A percentile compares a stretch with the other conserved stretches of the same genome.
These are phyloP conservation scores for Drosophila tani DNA, from an alignment of 1,140 invertebrate species.

Conservation along the genomic window DNA sequence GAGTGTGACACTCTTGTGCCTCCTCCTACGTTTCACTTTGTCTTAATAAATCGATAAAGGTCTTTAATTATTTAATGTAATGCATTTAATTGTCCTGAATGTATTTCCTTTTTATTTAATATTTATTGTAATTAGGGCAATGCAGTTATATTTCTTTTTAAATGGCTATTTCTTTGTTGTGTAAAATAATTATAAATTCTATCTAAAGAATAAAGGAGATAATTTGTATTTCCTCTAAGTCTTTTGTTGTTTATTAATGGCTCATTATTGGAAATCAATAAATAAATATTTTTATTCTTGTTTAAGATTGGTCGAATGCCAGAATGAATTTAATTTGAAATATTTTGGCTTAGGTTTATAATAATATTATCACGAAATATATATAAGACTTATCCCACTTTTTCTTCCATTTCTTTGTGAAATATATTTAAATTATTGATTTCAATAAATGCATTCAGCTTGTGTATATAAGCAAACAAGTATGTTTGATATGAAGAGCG, in stretches of 20 bases:
- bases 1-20: neutral
- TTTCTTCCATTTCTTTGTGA: neutral
- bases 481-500: conserved; percentile 7
- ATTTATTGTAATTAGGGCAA: no score
- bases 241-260: neutral
- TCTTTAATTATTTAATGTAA: no score
- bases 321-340: neutral
- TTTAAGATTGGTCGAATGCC: neutral
- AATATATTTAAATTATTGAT: conserved; percentile 2
- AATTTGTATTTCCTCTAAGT: neutral
- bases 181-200: neutral
- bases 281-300: neutral
- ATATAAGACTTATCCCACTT: neutral
- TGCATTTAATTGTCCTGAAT: no score
- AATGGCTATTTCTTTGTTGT: no score
- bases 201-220: neutral
- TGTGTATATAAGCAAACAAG: conserved; percentile 10
- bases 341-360: neutral
- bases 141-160: no score
- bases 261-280: neutral
- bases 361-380: neutral
- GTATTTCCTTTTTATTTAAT: no score
- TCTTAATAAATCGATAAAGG: conserved; percentile 5
- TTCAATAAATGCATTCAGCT: conserved; percentile 22
- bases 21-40: neutral